Percentiles rank a stretch among this genome's conserved stretches.
Evolutionary conservation across 2,888 invertebrate species (phyloP).

Genomic region (Helleia helle): DNA sequence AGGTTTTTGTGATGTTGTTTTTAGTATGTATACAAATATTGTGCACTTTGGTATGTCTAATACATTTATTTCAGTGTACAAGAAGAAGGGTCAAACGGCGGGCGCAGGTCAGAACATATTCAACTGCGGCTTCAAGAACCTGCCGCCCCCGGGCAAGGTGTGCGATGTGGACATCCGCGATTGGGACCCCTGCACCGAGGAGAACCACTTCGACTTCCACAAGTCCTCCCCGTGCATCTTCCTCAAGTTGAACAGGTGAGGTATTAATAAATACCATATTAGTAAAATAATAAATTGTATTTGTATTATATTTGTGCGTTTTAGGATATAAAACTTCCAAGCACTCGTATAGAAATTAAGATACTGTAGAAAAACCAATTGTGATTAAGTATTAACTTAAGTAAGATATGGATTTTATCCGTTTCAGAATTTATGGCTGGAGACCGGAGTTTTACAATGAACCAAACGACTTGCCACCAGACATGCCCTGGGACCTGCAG

Average conservation of each 20-base stretch:
- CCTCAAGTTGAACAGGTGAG: conserved; percentile 88
- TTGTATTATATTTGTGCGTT: no score
- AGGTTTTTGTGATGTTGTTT: no score
- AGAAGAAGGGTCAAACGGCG: conserved; percentile 80
- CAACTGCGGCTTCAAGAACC: conserved; percentile 80
- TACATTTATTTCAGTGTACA: conserved; percentile 81
- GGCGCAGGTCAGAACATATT: conserved; percentile 83
- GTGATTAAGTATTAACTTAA: no score
- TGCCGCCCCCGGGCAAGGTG: conserved; percentile 82
- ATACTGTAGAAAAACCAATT: no score
- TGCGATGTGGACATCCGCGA: conserved; percentile 89
- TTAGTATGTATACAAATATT: no score
- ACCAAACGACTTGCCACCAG: conserved; percentile 76
- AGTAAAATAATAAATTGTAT: no score
- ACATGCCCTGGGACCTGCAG: conserved; percentile 82
- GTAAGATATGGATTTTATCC: no score
- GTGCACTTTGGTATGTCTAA: no score
- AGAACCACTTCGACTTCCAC: conserved; percentile 92
- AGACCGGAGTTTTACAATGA: conserved; percentile 87
- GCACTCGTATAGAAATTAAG: no score
- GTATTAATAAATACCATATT: not conserved
- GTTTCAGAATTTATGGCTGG: conserved; percentile 89
- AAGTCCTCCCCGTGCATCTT: conserved; percentile 95
- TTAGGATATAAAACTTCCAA: no score
- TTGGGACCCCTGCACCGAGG: conserved; percentile 86